Conservation (phyloP, 1,140 invertebrate genomes). For the Matsumurasca onukii region DNA sequence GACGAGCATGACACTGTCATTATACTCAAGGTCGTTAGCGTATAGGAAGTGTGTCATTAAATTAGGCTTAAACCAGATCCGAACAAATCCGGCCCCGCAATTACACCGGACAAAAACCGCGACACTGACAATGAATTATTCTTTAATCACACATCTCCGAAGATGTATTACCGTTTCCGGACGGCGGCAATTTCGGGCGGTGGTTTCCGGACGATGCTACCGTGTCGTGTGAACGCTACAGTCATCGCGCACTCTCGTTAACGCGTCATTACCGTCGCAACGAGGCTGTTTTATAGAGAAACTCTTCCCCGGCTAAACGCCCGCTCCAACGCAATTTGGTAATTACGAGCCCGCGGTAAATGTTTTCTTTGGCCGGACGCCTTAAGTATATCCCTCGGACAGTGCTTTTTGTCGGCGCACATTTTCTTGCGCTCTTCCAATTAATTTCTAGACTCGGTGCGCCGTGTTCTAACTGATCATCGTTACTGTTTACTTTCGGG, state of each 20-base stretch:
- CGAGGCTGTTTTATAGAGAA: conserved; percentile 19
- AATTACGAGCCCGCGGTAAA: conserved; percentile 22
- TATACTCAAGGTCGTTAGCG: conserved; percentile 13
- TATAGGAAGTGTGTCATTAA: conserved; percentile 22
- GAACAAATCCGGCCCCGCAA: neutral
- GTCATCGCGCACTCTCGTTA: conserved; percentile 14
- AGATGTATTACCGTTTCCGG: conserved; percentile 11
- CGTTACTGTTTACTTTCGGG: conserved; percentile 17
- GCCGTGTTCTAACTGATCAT: conserved; percentile 10
- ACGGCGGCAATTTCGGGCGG: neutral
- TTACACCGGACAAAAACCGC: conserved; percentile 10
- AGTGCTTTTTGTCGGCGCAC: conserved; percentile 20
- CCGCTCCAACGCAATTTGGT: conserved; percentile 22
- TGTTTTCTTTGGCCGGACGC: conserved; percentile 23
- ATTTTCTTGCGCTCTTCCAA: conserved; percentile 16
- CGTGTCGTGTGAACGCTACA: conserved; percentile 19
- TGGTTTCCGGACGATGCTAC: neutral
- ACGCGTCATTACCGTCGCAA: conserved; percentile 5
- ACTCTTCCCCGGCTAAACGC: conserved; percentile 14
- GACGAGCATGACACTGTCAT: neutral
- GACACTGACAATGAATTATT: conserved; percentile 13
- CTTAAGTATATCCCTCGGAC: conserved; percentile 22
- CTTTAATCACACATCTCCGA: conserved; percentile 14
- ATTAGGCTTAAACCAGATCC: conserved; percentile 23
- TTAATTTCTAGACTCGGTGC: conserved; percentile 16